Conservation (phyloP, 2,888 invertebrate species). For the Drosophila neonasuta region DNA sequence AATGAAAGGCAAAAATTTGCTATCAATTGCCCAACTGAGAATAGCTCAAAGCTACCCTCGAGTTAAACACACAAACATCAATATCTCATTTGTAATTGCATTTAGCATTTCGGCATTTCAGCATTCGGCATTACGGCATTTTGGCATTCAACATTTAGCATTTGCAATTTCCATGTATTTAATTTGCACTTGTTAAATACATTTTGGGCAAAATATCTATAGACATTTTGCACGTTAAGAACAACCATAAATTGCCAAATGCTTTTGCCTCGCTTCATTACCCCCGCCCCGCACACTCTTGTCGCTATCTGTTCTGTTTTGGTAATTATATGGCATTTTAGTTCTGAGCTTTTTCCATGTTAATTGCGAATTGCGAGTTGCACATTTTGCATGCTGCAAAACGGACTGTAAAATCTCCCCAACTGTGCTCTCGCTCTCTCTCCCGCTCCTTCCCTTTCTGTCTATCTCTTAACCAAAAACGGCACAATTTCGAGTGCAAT, state of each 20-base stretch:
- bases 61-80: slow-evolving; percentile 23
- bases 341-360: slow-evolving; percentile 53
- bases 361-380: slow-evolving; percentile 50
- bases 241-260: slow-evolving; percentile 39
- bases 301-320: background rate
- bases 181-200: slow-evolving; percentile 32
- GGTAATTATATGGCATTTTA: slow-evolving; percentile 44
- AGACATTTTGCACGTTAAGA: slow-evolving; percentile 25
- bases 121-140: background rate
- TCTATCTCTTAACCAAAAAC: background rate
- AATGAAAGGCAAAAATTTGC: background rate
- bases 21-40: background rate
- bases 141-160: slow-evolving; percentile 15
- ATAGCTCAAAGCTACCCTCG: background rate
- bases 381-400: slow-evolving; percentile 5
- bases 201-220: slow-evolving; percentile 22
- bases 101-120: slow-evolving; percentile 12
- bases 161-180: slow-evolving; percentile 35
- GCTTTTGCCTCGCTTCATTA: background rate
- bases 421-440: background rate
- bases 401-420: background rate
- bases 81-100: slow-evolving; percentile 47
- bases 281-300: background rate
- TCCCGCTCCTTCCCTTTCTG: too few relatives aligned
- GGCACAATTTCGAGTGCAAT: slow-evolving; percentile 30